Evolutionary conservation across 2,888 invertebrate species (phyloP), one percentile per base, ranked within the genome.

Genomic region (Drosophila picticornis): DNA sequence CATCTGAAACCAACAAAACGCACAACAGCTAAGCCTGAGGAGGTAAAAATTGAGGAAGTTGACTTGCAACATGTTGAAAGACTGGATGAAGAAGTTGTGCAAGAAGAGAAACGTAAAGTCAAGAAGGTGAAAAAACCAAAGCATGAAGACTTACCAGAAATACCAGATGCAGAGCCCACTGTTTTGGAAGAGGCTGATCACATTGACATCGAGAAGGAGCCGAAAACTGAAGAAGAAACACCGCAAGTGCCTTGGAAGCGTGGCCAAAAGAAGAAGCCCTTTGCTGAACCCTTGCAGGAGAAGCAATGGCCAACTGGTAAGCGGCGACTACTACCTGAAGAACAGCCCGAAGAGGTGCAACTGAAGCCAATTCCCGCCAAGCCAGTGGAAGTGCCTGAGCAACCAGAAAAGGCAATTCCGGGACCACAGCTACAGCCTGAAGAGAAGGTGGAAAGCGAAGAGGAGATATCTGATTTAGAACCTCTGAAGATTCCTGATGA

Each of bases 1-100:
- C 90, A 92, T 31, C 91, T 95, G 0, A 95, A 95, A 70, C 94
- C 95, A 1, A 88, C 92, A 13, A 91, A 81, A 56, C 87, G 91
- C 2, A 67, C 62, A 40, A 78, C 84, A 51, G 72, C 68, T 4
- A 91, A 91, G 53, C 89, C 91, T 4, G 89, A 93, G 32, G 91
- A 91, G 10, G 78, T 89, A 25, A 79, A 80, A 67, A 59, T 92
- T 4, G 91, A 93, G 65, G 91, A 91, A 66, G 78, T 92, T n/a
- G 77, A 74, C 9, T 58, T 92, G 43, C 91, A 91, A 32, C 92
- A 92, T 69, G 91, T 92, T 19, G 92, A 92, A 78, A 91, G 88
- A 72, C 88, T 92, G 61, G 87, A 90, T 19, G 90, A 91, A 46
- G 83, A 91, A 78, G 55, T 92, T 19, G 61, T 85, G 1, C 77